These are phyloP conservation scores for Xenopus petersii DNA, from an alignment of 2,797 vertebrate genomes.

Conservation along the genomic window DNA sequence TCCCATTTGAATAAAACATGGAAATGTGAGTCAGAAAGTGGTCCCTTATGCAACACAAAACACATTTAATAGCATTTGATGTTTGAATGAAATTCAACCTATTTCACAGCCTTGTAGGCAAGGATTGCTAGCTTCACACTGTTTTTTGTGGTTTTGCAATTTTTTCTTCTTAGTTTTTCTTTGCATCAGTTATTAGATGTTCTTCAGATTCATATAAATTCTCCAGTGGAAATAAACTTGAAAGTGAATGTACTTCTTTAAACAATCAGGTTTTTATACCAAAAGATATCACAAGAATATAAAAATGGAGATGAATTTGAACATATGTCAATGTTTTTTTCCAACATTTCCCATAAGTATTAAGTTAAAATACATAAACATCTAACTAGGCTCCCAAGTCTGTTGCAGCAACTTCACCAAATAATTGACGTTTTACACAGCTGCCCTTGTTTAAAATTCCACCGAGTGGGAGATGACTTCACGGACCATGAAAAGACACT, in stretches of 20 bases:
- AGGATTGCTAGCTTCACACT: background rate
- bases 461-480: too few species aligned
- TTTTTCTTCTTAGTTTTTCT: background rate
- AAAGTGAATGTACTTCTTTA: background rate
- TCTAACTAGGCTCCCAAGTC: too few species aligned
- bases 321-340: too few species aligned
- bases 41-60: slow-evolving; percentile 34
- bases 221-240: background rate
- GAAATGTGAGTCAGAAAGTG: slow-evolving; percentile 37
- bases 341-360: too few species aligned
- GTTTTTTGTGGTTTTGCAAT: background rate
- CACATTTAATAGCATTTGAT: slow-evolving; percentile 40
- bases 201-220: background rate
- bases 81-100: slow-evolving; percentile 22
- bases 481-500: too few species aligned
- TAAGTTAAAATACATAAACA: too few species aligned
- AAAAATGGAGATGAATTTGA: too few species aligned
- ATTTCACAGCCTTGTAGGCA: slow-evolving; percentile 7
- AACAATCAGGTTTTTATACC: background rate
- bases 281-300: background rate
- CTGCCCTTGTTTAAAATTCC: too few species aligned
- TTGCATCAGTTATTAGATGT: background rate
- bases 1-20: slow-evolving; percentile 47
- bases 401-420: too few species aligned
- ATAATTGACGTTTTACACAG: too few species aligned